A percentile compares a stretch with the other conserved stretches of the same genome.
phyloP scores from a whole-genome alignment of 2,888 invertebrate genomes.

The Zygothrica quintamaculata region DNA sequence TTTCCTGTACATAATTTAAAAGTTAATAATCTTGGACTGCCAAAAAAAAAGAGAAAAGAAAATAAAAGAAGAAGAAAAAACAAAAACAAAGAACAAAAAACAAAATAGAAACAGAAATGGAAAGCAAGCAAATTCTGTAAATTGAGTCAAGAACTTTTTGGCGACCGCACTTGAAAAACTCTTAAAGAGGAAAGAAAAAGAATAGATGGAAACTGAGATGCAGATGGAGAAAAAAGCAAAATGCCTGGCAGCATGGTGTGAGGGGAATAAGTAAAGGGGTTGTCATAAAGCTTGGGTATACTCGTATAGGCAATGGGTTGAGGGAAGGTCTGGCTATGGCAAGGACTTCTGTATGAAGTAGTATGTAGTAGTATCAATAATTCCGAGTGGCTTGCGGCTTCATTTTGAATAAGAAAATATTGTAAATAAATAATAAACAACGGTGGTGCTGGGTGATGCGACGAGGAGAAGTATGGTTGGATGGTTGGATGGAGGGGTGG shows the following conservation, averaged over 20 bases:
- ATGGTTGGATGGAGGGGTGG: background rate
- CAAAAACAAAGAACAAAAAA: background rate
- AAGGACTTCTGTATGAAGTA: constrained; percentile 20
- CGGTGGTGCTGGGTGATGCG: background rate
- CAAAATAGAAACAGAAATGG: constrained; percentile 17
- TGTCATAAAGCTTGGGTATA: constrained; percentile 13
- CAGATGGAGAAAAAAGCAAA: constrained; percentile 5
- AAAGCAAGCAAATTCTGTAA: constrained; percentile 58
- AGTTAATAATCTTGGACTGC: constrained; percentile 68
- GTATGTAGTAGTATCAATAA: constrained; percentile 72
- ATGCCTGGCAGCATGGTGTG: constrained; percentile 30
- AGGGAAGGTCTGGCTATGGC: constrained; percentile 2
- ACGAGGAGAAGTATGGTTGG: constrained; percentile 5
- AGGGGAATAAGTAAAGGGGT: background rate
- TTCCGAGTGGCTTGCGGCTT: constrained; percentile 71
- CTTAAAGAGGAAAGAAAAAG: constrained; percentile 4
- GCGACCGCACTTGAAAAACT: constrained; percentile 58
- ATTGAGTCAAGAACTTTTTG: constrained; percentile 71
- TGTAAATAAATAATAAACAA: constrained; percentile 75
- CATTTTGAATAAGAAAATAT: constrained; percentile 80
- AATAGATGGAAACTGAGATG: background rate
- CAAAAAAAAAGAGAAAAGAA: constrained; percentile 11
- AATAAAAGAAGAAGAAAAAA: constrained; percentile 13
- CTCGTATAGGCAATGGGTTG: background rate
- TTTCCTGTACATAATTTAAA: constrained; percentile 59